Percentiles rank a stretch among this genome's conserved stretches.
Conservation (phyloP, 2,113 vertebrate species). For the Tympanuchus pallidicinctus region DNA sequence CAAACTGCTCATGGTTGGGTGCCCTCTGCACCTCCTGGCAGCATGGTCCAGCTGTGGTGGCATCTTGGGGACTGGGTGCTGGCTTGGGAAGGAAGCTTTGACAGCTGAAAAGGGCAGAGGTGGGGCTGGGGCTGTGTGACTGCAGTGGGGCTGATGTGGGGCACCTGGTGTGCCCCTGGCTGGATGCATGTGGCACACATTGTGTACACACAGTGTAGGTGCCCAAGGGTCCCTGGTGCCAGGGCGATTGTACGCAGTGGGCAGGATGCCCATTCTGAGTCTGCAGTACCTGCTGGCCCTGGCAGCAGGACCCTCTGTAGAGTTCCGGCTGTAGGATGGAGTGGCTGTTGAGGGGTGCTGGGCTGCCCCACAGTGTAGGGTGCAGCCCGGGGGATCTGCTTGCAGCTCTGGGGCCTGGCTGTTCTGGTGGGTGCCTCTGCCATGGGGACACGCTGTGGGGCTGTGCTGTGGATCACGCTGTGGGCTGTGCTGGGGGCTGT, state of each 20-base stretch:
- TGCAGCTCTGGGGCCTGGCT: neutral
- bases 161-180: neutral
- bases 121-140: neutral
- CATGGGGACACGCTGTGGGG: fast-evolving
- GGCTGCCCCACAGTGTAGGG: neutral
- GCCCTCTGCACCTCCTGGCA: fast-evolving
- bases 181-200: neutral
- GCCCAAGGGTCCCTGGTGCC: neutral
- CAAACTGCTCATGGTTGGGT: neutral
- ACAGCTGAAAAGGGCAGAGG: neutral
- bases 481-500: neutral
- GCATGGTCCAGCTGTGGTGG: fast-evolving
- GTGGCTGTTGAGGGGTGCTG: neutral
- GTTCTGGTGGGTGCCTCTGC: neutral
- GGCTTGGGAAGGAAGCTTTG: neutral
- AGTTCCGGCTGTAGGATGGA: neutral
- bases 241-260: fast-evolving
- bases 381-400: neutral
- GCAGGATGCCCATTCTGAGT: neutral
- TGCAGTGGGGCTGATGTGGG: neutral
- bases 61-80: neutral
- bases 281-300: neutral
- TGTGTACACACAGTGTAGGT: no score
- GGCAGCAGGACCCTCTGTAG: neutral
- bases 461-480: neutral